Conservation (phyloP, 2,888 invertebrate genomes). For the Mimumesa dahlbomi region DNA sequence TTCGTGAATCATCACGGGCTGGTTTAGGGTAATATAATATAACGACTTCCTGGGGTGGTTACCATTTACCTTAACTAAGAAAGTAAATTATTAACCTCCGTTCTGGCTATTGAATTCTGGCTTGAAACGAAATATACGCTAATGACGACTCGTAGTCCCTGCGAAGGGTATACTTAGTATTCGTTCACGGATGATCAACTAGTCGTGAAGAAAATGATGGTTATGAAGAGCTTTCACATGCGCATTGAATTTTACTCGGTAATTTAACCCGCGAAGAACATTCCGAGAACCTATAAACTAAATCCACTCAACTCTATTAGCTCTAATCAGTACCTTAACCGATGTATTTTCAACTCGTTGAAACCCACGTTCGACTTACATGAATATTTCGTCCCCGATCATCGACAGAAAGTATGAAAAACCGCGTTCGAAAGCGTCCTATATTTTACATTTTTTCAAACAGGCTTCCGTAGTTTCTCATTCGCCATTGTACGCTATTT, state of each 20-base stretch:
- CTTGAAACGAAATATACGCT: slow-evolving; percentile 10
- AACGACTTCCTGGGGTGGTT: not conserved
- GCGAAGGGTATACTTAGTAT: slow-evolving; percentile 28
- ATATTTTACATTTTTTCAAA: no score
- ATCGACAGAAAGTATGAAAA: not conserved
- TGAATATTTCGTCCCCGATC: slow-evolving; percentile 10
- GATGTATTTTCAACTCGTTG: slow-evolving; percentile 6
- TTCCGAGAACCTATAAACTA: slow-evolving; percentile 37
- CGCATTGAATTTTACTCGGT: slow-evolving; percentile 22
- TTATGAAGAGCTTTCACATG: slow-evolving; percentile 10
- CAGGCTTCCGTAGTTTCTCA: no score
- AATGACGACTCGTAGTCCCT: slow-evolving; percentile 8
- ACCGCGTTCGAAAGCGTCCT: no score
- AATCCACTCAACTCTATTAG: slow-evolving; percentile 19
- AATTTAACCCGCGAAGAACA: slow-evolving; percentile 13
- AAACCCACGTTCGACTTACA: not conserved
- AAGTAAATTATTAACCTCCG: slow-evolving; percentile 1
- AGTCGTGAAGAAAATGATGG: slow-evolving; percentile 29
- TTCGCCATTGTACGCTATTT: no score
- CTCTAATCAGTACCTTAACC: slow-evolving; percentile 16
- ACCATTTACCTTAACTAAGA: no score
- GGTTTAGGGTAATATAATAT: not conserved
- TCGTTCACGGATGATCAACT: slow-evolving; percentile 31
- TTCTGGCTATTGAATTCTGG: not conserved
- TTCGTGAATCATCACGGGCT: no score